Base-by-base conservation (phyloP, 1,140 invertebrate species). In the Ptiloglossa arizonensis region DNA sequence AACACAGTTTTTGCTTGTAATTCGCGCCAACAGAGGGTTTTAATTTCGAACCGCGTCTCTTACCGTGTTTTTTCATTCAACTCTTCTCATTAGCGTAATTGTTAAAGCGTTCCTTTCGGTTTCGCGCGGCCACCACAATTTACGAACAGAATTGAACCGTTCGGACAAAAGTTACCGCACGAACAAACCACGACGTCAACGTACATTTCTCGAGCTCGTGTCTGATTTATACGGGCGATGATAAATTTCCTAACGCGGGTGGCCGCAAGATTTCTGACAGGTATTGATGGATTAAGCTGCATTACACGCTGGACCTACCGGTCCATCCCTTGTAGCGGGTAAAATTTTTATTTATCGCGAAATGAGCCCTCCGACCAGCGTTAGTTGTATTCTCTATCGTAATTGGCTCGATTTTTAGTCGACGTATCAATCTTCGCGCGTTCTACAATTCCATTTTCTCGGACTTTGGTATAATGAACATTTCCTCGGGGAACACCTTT, bases 251-350 rank as follows among this genome's bases (percentile, higher is more conserved):
- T 57, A 63, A 22, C 64, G 56, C 52, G 41, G 48, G 70, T 70
- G 62, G 54, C 70, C 79, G 54, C 72, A 56, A 66, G 77, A 79
- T 69, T 69, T 41, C 67, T 64, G 85, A 87, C 85, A 84, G 81
- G 76, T 85, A 87, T 88, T 87, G 87, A 89, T 89, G 83, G 83
- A 87, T 88, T 82, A 86, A 87, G 56, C 69, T 77, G 59, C 80
- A 89, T 87, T 88, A 88, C 80, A 69, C 74, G 76, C 72, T 54
- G 73, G 73, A 77, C 82, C 86, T 80, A 86, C 82, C 87, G 79
- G 76, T 75, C 66, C n/a, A n/a, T n/a, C 80, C 69, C 70, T 38
- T 17, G 59, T 64, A 75, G n/a, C 81, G 86, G 85, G 79, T 88
- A 80, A 86, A 88, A 86, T 79, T 87, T 88, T 88, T 87, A 87